These are phyloP conservation scores for Drosophila infuscata DNA, from an alignment of 2,888 invertebrate species.

Conservation along the genomic window DNA sequence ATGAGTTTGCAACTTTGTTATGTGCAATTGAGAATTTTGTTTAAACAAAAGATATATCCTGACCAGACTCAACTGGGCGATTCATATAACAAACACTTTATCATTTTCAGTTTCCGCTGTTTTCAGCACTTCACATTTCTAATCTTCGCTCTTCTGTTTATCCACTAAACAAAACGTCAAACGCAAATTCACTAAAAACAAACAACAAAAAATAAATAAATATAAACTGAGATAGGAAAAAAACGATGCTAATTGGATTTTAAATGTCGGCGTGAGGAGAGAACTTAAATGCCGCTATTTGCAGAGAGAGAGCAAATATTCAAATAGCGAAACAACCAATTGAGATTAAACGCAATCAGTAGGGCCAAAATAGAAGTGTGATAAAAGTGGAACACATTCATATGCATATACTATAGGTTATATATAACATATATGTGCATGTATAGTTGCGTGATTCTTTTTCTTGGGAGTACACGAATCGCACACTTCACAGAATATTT, in stretches of 20 bases:
- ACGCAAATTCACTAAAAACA: conserved; percentile 19
- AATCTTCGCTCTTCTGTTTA: conserved; percentile 47
- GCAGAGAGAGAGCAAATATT: conserved; percentile 6
- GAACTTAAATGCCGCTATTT: conserved; percentile 3
- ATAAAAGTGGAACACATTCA: conserved; percentile 27
- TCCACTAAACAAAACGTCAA: conserved; percentile 43
- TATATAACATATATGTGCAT: neutral
- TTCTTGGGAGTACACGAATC: neutral
- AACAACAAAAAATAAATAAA: neutral
- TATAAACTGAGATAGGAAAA: conserved; percentile 18
- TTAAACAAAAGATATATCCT: neutral
- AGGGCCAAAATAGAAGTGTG: conserved; percentile 26
- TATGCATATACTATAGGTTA: neutral
- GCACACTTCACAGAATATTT: conserved; percentile 16
- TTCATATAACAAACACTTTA: neutral
- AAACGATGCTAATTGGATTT: conserved; percentile 70
- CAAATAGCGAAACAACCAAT: conserved; percentile 14
- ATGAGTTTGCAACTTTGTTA: neutral
- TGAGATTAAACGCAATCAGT: conserved; percentile 41
- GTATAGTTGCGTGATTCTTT: neutral
- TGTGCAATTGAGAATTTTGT: neutral
- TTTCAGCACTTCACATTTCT: conserved; percentile 30
- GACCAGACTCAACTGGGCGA: conserved; percentile 3
- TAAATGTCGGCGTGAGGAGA: conserved; percentile 7
- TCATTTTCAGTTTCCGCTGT: conserved; percentile 2